phyloP scores from a whole-genome alignment of 2,113 vertebrate species.

The Cephalopterus ornatus region DNA sequence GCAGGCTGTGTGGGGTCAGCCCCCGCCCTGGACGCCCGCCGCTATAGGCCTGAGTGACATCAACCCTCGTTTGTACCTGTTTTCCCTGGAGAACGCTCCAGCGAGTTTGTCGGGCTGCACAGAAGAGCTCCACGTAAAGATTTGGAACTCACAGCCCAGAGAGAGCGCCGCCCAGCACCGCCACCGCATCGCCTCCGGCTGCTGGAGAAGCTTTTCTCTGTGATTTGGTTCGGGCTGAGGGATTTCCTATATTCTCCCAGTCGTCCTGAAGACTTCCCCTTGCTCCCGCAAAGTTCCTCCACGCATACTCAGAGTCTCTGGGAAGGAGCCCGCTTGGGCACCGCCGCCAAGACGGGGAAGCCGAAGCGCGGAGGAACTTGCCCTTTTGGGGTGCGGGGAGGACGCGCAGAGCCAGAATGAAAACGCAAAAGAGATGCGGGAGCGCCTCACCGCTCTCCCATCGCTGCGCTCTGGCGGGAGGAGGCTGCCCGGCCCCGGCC shows the following conservation, averaged over 20 bases:
- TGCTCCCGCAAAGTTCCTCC: not conserved
- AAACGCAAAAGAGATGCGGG: not conserved
- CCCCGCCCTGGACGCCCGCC: not conserved
- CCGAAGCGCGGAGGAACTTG: not conserved
- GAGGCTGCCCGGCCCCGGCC: not conserved
- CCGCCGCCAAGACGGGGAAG: not conserved
- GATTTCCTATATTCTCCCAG: not conserved
- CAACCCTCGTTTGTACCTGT: accelerated
- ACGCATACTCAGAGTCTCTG: not conserved
- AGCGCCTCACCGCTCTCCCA: not conserved
- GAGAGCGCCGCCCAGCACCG: not conserved
- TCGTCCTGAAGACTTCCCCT: not conserved
- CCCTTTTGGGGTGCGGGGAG: not conserved
- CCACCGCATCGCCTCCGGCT: not conserved
- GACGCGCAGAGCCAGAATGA: not conserved
- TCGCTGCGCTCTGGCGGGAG: not conserved
- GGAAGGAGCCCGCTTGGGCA: not conserved
- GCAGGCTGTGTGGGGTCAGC: not conserved
- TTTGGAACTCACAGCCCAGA: not conserved
- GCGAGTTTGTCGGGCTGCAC: not conserved
- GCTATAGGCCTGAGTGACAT: not conserved
- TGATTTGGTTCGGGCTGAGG: not conserved
- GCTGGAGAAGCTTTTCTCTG: not conserved
- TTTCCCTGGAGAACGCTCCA: not conserved
- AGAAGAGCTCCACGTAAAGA: not conserved